Evolutionary conservation across 2,888 invertebrate species (phyloP), one percentile per base, ranked within the genome.

Genomic region (Mythimna pallens): DNA sequence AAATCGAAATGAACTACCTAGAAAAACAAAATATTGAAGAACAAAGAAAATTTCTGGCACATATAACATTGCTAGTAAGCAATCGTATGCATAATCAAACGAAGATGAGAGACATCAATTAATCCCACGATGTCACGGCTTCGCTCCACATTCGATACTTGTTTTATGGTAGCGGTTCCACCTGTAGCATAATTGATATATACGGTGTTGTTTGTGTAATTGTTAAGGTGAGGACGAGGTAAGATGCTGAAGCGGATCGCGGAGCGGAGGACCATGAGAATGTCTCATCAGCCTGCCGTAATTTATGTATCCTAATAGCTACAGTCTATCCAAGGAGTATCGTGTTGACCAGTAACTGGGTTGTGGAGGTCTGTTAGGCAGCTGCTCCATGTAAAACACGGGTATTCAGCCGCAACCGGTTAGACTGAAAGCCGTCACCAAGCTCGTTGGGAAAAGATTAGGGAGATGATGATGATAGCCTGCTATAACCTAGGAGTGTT

Each of bases 151-250:
- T 81, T 81, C 65, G 34, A 59, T 80, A 54, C 76, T 70, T 70
- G 55, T 67, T 70, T 61, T 65, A 74, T 67, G 57, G 52, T n/a
- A 65, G 40, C 36, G 64, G 52, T 58, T 65, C 59, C 61, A 81
- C 64, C 30, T 65, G 62, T 63, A 50, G 43, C 30, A 8, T 62
- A 67, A 58, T 50, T 65, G 58, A 69, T 67, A 58, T 54, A 25
- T 57, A 43, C 55, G 20, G 58, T 82, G 12, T n/a, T 80, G 71
- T 65, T 80, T 84, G 76, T 68, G 69, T 78, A 85, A 85, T 70
- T 52, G 6, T 70, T 58, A 69, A 55, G 71, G 68, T 63, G 7
- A 20, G 52, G 54, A 34, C 36, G 47, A 20, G 12, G 67, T 71
- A 30, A 40, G 25, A 65, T n/a, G 82, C 61, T 61, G 73, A 67